phyloP scores from a whole-genome alignment of 2,888 invertebrate genomes.

The Drosophila pseudotakahashii region DNA sequence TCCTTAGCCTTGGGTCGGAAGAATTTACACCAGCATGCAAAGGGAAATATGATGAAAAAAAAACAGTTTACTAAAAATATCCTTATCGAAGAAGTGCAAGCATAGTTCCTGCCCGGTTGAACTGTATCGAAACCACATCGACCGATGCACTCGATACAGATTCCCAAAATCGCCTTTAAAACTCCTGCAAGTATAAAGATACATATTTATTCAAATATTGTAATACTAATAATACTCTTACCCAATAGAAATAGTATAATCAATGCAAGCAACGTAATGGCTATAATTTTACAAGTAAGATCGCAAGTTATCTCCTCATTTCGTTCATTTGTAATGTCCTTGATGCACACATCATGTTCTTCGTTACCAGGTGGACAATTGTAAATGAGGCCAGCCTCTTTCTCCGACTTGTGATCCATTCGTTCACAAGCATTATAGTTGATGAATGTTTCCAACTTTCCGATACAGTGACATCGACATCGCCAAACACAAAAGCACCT shows the following conservation, averaged over 20 bases:
- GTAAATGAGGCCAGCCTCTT: slow-evolving; percentile 68
- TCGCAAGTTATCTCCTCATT: slow-evolving; percentile 23
- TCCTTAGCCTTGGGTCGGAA: slow-evolving; percentile 71
- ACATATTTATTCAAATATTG: too few species aligned
- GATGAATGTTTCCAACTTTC: slow-evolving; percentile 63
- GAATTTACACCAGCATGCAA: slow-evolving; percentile 72
- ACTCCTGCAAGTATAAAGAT: slow-evolving; percentile 51
- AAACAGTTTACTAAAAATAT: slow-evolving; percentile 71
- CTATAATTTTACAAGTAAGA: slow-evolving; percentile 40
- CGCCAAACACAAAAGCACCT: slow-evolving; percentile 82
- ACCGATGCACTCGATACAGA: slow-evolving; percentile 51
- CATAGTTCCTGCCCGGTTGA: slow-evolving; percentile 65
- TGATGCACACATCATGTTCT: slow-evolving; percentile 35
- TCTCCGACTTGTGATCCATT: slow-evolving; percentile 48
- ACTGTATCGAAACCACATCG: slow-evolving; percentile 67
- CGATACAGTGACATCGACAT: slow-evolving; percentile 78
- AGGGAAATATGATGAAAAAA: slow-evolving; percentile 70
- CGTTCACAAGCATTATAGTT: slow-evolving; percentile 69
- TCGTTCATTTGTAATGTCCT: slow-evolving; percentile 6
- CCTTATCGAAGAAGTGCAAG: slow-evolving; percentile 55
- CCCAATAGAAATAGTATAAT: slow-evolving; percentile 57
- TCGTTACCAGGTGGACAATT: slow-evolving; percentile 39
- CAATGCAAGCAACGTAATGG: not conserved
- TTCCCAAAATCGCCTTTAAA: slow-evolving; percentile 71
- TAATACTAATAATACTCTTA: slow-evolving; percentile 13